Evolutionary conservation across 2,113 vertebrate genomes (phyloP), one percentile per base, ranked within the genome.

Genomic region (Oreocharis arfaki): DNA sequence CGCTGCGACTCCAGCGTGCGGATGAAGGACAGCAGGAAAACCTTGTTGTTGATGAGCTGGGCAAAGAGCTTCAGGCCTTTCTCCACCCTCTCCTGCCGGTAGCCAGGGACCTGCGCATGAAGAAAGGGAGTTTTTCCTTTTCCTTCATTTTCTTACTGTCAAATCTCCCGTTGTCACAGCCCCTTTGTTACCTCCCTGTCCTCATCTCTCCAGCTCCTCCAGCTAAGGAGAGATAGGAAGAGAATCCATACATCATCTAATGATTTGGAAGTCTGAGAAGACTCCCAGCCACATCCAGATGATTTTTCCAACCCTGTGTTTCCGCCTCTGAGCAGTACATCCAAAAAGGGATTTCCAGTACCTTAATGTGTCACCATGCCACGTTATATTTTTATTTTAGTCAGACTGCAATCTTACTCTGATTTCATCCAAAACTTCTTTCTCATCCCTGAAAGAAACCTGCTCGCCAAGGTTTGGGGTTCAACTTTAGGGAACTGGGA

Each of bases 11-110:
- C 99, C 39, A 99, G 98, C 0, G 99, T 99, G 92, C 99, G 99
- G 93, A 99, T 99, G 97, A 99, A 99, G 93, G 99, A 98, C 55
- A 99, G 98, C 83, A 99, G 97, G 97, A 99, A 99, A 42, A 99
- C 98, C 93, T 99, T 99, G 98, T 99, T 99, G 98, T 99, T 99
- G 97, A 99, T 99, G 81, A 99, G 98, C 97, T 99, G 99, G 33
- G 99, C 99, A 6, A 99, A 99, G 77, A 99, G 98, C 96, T 99
- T 99, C 96, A 99, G 98, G 18, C 99, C 99, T 57, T 99, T 99
- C 79, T 99, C 99, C 46, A 99, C 99, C 9, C 99, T 97, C 89
- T 99, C 99, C 95, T 99, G 99, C 37, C 99, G 98, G 96, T 99
- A 99, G 52, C 99, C 99, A 4, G 99, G 99, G 24, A 99, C 99